Conservation (phyloP, 1,140 invertebrate species). For the Aplysia californica region DNA sequence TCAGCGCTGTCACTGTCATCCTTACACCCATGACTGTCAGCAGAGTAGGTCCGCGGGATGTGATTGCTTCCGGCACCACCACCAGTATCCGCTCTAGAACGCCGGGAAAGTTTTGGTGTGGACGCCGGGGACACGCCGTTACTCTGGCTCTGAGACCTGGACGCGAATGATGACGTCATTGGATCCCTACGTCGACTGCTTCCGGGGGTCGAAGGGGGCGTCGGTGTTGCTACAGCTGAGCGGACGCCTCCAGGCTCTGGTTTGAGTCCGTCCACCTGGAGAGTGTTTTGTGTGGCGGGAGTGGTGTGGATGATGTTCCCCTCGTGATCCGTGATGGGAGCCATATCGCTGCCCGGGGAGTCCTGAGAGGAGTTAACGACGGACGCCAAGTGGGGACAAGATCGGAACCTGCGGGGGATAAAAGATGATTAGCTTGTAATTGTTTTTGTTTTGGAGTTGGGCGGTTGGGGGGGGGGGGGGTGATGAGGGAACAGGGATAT, state of each 20-base stretch:
- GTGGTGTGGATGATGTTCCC: conserved; percentile 18
- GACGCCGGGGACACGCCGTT: conserved; percentile 31
- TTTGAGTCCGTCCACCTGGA: neutral
- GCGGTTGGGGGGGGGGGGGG: no score
- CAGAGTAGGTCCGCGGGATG: conserved; percentile 32
- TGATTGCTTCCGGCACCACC: no score
- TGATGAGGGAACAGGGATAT: neutral
- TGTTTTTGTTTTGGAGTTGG: neutral
- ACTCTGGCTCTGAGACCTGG: neutral
- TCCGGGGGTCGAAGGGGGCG: conserved; percentile 44
- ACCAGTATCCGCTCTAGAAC: conserved; percentile 11
- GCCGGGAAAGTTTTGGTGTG: conserved; percentile 28
- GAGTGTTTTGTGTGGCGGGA: conserved; percentile 20
- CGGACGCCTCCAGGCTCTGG: neutral
- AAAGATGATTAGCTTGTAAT: neutral
- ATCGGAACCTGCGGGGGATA: conserved; percentile 34
- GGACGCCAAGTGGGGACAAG: conserved; percentile 45
- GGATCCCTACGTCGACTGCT: conserved; percentile 34
- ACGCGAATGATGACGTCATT: conserved; percentile 23
- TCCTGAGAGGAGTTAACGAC: conserved; percentile 19
- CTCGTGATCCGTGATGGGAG: conserved; percentile 13
- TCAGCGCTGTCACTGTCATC: neutral
- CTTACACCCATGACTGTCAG: conserved; percentile 27
- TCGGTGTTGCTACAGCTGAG: conserved; percentile 36
- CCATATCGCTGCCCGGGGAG: conserved; percentile 30